Percentiles rank a stretch among this genome's conserved stretches.
Conservation (phyloP, 1,140 invertebrate species). For the Trichonephila clavata region DNA sequence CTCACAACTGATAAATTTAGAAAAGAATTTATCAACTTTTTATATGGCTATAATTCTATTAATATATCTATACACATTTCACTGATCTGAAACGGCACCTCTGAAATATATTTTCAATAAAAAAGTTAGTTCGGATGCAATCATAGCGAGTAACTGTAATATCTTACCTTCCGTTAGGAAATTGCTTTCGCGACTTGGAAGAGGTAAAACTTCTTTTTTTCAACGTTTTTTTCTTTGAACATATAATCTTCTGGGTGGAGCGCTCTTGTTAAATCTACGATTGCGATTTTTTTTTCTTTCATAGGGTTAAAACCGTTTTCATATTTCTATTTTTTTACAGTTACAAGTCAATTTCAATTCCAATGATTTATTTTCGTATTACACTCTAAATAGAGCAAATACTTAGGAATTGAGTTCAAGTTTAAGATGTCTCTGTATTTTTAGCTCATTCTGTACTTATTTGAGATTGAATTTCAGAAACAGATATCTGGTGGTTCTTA, state of each 20-base stretch:
- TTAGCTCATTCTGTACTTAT: neutral
- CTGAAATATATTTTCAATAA: constrained; percentile 38
- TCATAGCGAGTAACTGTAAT: constrained; percentile 59
- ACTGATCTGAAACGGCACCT: constrained; percentile 41
- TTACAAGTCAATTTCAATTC: constrained; percentile 55
- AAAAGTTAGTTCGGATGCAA: constrained; percentile 39
- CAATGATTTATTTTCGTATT: constrained; percentile 45
- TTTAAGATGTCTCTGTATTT: neutral
- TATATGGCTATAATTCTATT: constrained; percentile 22
- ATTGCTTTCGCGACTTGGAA: constrained; percentile 45
- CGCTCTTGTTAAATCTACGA: constrained; percentile 6
- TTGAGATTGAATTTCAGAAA: too few species aligned
- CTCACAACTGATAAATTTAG: constrained; percentile 1
- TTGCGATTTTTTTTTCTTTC: constrained; percentile 51
- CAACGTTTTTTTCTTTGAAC: neutral
- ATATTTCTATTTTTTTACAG: constrained; percentile 29
- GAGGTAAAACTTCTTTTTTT: constrained; percentile 3
- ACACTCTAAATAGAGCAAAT: constrained; percentile 23
- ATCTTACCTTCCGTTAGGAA: constrained; percentile 36
- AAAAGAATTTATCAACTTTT: neutral
- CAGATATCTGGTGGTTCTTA: too few species aligned
- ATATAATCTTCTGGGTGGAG: constrained; percentile 49
- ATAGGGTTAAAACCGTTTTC: constrained; percentile 45
- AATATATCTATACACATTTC: neutral
- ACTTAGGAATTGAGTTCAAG: constrained; percentile 11